Evolutionary conservation across 2,797 vertebrate genomes (phyloP), one percentile per base, ranked within the genome.

Genomic region (Cynopterus sphinx): DNA sequence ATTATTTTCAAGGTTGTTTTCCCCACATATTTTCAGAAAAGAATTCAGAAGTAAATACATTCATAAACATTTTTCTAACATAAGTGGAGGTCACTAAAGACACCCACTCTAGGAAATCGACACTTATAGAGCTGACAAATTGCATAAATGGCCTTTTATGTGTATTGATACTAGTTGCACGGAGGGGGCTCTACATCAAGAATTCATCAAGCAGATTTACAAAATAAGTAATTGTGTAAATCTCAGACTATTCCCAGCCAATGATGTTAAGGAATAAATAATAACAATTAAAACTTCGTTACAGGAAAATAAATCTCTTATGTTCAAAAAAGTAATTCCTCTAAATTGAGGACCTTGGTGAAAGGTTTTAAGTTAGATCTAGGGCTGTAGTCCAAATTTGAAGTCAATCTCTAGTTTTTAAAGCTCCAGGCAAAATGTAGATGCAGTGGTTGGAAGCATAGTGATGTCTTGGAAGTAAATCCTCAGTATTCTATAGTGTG

Each of bases 11-110:
- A 90, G 43, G 61, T 82, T 95, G 59, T 68, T 86, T 85, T 90
- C 63, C 19, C 67, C 57, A 63, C 28, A 63, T 92, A 73, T 94
- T 93, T 96, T 70, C 73, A 59, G 74, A 75, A 95, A 91, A 83
- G 49, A 95, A 91, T 75, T 88, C 90, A 87, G 74, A 94, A 87
- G 82, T 75, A 94, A 96, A 94, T 79, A 78, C 65, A 95, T 91
- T 95, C 84, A 92, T 91, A 93, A 93, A 97, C 79, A 51, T 77
- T 88, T 96, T 97, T 97, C 84, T 75, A 92, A 71, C 39, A 1
- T 94, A 96, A 98, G 93, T 94, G 95, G 87, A 96, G 84, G 77
- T 75, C 93, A 96, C 94, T 96, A 85, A 97, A 96, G 96, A 81
- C 70, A 95, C 33, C 73, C 75, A 87, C 67, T 96, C 86, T 55